Percentiles rank a stretch among this genome's conserved stretches.
Evolutionary conservation across 1,140 invertebrate species (phyloP).

Genomic region (Aporrectodea caliginosa): DNA sequence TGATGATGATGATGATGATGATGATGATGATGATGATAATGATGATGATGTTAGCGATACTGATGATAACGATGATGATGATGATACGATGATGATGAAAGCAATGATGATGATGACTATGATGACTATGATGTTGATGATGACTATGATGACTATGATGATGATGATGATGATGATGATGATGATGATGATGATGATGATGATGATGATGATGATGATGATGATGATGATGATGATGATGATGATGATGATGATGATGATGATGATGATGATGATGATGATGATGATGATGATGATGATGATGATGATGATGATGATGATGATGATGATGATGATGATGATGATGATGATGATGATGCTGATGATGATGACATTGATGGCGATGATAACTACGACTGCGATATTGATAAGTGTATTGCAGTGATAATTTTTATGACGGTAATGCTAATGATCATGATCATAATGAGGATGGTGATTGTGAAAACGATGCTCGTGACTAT

Average conservation of each 20-base stretch:
- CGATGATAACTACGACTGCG: neutral
- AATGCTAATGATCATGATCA: slow-evolving; percentile 10
- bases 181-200: slow-evolving; percentile 35
- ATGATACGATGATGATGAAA: too few species aligned
- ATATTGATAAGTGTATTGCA: neutral
- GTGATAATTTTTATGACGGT: slow-evolving; percentile 22
- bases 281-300: slow-evolving; percentile 30
- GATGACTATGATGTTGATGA: too few species aligned
- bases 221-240: slow-evolving; percentile 26
- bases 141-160: too few species aligned
- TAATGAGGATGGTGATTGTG: too few species aligned
- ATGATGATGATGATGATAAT: slow-evolving; percentile 11
- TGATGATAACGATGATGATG: slow-evolving; percentile 24
- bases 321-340: slow-evolving; percentile 4
- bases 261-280: slow-evolving; percentile 1
- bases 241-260: slow-evolving; percentile 22
- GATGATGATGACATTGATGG: too few species aligned
- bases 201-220: slow-evolving; percentile 33
- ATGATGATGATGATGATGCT: too few species aligned
- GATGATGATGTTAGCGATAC: too few species aligned
- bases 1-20: slow-evolving; percentile 11
- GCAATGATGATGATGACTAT: too few species aligned
- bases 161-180: slow-evolving; percentile 18
- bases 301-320: slow-evolving; percentile 21
- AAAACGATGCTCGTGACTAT: slow-evolving; percentile 15